phyloP scores from a whole-genome alignment of 2,113 vertebrate genomes.

The Gopherus evgoodei region DNA sequence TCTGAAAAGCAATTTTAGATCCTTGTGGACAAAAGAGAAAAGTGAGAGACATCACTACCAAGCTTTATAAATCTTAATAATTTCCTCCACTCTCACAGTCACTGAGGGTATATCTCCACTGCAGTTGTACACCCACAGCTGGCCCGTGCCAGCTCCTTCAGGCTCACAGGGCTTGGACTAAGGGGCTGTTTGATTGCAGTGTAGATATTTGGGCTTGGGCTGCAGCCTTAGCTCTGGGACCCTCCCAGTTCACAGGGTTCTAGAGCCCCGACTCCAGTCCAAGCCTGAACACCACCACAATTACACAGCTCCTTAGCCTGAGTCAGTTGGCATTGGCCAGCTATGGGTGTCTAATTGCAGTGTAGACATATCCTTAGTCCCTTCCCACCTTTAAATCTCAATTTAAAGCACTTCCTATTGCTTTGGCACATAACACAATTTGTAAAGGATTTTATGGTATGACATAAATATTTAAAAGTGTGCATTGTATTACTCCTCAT shows the following conservation, averaged over 20 bases:
- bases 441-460: background rate
- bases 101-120: background rate
- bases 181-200: background rate
- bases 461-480: background rate
- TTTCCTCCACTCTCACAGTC: background rate
- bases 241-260: background rate
- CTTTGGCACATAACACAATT: background rate
- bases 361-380: background rate
- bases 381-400: background rate
- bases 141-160: background rate
- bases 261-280: background rate
- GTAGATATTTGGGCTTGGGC: background rate
- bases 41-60: background rate
- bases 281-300: background rate
- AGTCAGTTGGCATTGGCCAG: background rate
- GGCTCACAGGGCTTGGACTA: background rate
- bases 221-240: background rate
- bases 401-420: background rate
- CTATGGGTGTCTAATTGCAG: background rate
- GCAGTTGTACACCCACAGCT: too few relatives aligned
- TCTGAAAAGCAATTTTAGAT: background rate
- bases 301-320: background rate
- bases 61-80: background rate
- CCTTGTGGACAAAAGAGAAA: background rate
- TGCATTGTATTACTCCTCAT: background rate